Evolutionary conservation across 2,113 vertebrate species (phyloP), one percentile per base, ranked within the genome.

Genomic region (Tympanuchus pallidicinctus): DNA sequence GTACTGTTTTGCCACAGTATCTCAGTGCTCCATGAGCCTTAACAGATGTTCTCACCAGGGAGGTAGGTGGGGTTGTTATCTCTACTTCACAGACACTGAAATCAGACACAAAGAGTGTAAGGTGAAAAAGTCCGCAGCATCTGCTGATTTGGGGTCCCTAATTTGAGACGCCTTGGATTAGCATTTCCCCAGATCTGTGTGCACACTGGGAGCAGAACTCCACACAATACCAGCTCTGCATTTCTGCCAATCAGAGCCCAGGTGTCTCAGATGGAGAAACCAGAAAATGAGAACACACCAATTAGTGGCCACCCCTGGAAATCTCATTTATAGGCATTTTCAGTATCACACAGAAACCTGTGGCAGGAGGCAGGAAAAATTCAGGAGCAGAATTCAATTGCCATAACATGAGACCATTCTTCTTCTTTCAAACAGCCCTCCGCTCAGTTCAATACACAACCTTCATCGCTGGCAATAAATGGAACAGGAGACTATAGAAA

Each of bases 241-340:
- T 28, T 84, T 82, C 59, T 66, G 43, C 57, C 74, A 69, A 52
- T 65, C 72, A 77, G 79, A 88, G 82, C 89, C 73, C 94, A 96
- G 93, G 79, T 95, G 93, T 66, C 79, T 92, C 79, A 75, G 59
- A 42, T 24, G 81, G 69, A 75, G 80, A 89, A 83, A 15, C 48
- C 76, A 82, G 91, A 93, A 93, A 93, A 94, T 34, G 16, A 95
- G 84, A 90, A 85, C 42, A 48, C 71, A 61, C 79, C 91, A 95
- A 94, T 96, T 95, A 96, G 85, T 42, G 72, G 64, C 91, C 87
- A 94, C 91, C 88, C 66, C 86, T 86, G 76, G 82, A 94, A 96
- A 94, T 17, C 74, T 90, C 57, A 77, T 91, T 95, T 90, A 86
- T 3, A 16, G 40, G 65, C 48, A 94, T 92, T 89, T 93, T 92